A percentile compares a stretch with the other conserved stretches of the same genome.
Evolutionary conservation across 2,113 vertebrate species (phyloP).

Genomic region (Chitala chitala): DNA sequence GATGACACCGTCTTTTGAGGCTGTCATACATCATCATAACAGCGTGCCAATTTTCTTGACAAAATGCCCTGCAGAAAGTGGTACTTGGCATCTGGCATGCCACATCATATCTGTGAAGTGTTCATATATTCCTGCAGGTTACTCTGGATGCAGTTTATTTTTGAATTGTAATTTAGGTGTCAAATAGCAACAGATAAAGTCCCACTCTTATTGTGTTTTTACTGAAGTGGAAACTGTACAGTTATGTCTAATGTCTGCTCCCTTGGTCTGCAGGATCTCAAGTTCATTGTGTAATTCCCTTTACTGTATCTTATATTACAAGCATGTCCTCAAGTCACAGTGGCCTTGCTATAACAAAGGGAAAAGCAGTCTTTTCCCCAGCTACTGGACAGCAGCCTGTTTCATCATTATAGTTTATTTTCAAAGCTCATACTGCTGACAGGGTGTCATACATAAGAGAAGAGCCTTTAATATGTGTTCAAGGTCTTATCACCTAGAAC

Average conservation of each 20-base stretch:
- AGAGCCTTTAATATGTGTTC: neutral
- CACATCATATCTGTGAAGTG: neutral
- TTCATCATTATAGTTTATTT: conserved; percentile 19
- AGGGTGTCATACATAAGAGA: neutral
- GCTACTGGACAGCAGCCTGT: neutral
- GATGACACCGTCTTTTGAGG: neutral
- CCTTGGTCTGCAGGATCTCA: neutral
- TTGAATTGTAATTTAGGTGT: neutral
- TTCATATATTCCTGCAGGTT: neutral
- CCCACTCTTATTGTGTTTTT: neutral
- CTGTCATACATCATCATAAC: neutral
- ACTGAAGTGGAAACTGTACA: neutral
- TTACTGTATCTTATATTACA: neutral
- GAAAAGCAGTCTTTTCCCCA: neutral
- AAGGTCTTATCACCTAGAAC: neutral
- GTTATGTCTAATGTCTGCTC: neutral
- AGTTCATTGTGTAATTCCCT: neutral
- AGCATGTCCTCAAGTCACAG: conserved; percentile 21
- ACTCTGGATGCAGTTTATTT: neutral
- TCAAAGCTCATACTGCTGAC: neutral
- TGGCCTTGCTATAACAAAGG: neutral
- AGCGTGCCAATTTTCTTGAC: neutral
- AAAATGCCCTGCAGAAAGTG: neutral
- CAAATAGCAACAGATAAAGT: neutral
- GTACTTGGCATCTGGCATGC: neutral